Conservation (phyloP, 92 coral and sea anemone genomes). For the Pocillopora grandis region DNA sequence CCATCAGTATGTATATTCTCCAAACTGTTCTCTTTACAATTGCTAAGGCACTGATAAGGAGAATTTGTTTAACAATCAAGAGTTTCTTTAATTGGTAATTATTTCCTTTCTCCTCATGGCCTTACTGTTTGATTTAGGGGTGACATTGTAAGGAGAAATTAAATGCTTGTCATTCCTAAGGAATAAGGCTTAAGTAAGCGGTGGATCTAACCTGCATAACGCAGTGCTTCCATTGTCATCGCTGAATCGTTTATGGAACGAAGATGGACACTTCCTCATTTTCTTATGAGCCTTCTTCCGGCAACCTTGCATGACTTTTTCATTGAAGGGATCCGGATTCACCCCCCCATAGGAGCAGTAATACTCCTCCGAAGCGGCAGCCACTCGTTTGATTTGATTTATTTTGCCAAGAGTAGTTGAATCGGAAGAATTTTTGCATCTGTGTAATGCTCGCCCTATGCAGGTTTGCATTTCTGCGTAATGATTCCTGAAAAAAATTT, state of each 20-base stretch:
- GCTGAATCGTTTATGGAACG: slow-evolving; percentile 5
- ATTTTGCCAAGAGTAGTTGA: neutral
- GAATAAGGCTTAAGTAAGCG: neutral
- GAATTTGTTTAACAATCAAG: no score
- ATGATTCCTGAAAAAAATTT: neutral
- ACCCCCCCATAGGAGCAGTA: slow-evolving; percentile 16
- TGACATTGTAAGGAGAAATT: no score
- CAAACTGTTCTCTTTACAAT: no score
- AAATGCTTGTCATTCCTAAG: no score
- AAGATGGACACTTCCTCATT: neutral
- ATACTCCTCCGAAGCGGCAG: neutral
- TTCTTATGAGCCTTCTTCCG: neutral
- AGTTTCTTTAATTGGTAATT: no score
- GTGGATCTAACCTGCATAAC: slow-evolving; percentile 31
- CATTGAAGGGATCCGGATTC: slow-evolving; percentile 9
- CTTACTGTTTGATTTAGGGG: no score
- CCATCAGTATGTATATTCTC: no score
- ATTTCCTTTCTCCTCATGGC: no score
- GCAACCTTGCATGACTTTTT: neutral
- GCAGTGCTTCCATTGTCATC: slow-evolving; percentile 11
- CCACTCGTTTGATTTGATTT: neutral
- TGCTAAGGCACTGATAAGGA: no score
- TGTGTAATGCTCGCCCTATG: neutral
- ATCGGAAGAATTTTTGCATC: slow-evolving; percentile 3
- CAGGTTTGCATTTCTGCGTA: neutral